phyloP scores from a whole-genome alignment of 2,888 invertebrate genomes.

The Philopedon plagiatum region DNA sequence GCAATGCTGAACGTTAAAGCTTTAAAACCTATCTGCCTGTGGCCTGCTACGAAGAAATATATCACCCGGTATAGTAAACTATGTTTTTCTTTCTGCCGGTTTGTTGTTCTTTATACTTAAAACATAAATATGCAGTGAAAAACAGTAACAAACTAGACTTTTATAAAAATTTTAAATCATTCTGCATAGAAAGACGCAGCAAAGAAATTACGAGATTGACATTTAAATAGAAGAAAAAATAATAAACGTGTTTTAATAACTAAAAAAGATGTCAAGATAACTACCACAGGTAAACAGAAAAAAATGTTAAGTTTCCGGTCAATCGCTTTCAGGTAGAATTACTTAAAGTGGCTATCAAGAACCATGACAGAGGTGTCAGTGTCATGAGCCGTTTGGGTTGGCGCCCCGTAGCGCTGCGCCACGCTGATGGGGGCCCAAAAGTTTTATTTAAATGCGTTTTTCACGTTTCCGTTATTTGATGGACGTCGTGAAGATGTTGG shows the following conservation, averaged over 20 bases:
- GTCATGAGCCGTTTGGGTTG: conserved; percentile 41
- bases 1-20: too few species aligned
- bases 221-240: not conserved
- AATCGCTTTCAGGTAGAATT: conserved; percentile 50
- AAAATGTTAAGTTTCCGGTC: conserved; percentile 42
- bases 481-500: conserved; percentile 18
- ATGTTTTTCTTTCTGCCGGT: too few species aligned
- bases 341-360: conserved; percentile 42
- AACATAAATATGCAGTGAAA: too few species aligned
- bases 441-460: conserved; percentile 45
- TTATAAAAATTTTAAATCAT: not conserved
- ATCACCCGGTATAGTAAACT: too few species aligned
- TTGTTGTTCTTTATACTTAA: too few species aligned
- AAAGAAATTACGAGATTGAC: not conserved
- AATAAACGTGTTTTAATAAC: conserved; percentile 13
- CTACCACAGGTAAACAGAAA: conserved; percentile 34
- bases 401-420: conserved; percentile 41
- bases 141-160: too few species aligned
- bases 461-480: conserved; percentile 44
- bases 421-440: conserved; percentile 33
- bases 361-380: conserved; percentile 49
- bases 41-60: too few species aligned
- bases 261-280: conserved; percentile 47
- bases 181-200: not conserved
- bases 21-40: too few species aligned